Conservation (phyloP, 2,797 vertebrate genomes). For the Rhincodon typus region DNA sequence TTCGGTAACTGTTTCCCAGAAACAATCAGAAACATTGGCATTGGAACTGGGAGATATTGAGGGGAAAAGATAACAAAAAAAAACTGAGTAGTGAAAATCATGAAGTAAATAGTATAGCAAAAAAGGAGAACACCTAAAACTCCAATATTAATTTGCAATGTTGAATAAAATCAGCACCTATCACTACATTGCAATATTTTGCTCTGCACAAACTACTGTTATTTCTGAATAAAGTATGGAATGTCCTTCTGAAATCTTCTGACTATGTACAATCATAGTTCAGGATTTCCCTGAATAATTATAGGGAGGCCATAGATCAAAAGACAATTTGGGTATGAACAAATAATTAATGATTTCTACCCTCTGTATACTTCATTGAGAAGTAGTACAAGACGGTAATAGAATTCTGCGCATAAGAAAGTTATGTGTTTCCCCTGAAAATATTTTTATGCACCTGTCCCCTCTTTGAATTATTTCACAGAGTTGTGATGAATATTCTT, state of each 20-base stretch:
- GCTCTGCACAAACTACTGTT: background rate
- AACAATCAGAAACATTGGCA: too few relatives aligned
- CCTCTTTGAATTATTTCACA: background rate
- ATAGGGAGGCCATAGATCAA: background rate
- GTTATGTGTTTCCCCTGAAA: background rate
- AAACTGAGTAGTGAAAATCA: background rate
- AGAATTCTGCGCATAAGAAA: background rate
- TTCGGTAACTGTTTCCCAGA: background rate
- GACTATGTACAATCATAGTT: background rate
- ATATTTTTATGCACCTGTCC: background rate
- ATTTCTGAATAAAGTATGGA: background rate
- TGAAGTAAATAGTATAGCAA: background rate
- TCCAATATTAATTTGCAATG: background rate
- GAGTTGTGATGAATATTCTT: background rate
- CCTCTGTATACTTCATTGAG: background rate
- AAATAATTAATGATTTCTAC: background rate
- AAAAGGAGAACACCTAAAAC: background rate
- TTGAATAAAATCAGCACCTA: background rate
- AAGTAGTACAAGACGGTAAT: background rate
- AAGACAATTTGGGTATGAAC: background rate
- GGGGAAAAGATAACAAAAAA: background rate
- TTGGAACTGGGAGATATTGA: background rate
- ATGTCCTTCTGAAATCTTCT: background rate
- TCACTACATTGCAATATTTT: too few relatives aligned
- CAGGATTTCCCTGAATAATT: background rate